phyloP scores from a whole-genome alignment of 2,113 vertebrate genomes.

The Leptodactylus fuscus region DNA sequence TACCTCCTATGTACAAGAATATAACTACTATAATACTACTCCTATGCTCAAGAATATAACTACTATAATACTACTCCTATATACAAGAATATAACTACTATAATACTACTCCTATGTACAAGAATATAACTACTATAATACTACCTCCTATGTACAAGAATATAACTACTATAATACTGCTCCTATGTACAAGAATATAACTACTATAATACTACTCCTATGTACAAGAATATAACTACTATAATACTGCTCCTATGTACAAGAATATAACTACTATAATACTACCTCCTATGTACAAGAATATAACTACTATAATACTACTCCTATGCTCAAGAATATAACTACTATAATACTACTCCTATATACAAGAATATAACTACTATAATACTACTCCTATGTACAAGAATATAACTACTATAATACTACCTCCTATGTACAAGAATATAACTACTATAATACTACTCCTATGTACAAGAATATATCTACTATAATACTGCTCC shows the following conservation, averaged over 20 bases:
- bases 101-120: too few species aligned
- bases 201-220: slow-evolving; percentile 2
- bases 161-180: neutral
- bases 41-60: too few species aligned
- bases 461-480: neutral
- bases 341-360: neutral
- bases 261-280: too few species aligned
- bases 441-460: neutral
- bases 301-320: neutral
- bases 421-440: neutral
- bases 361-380: neutral
- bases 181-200: neutral
- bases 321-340: neutral
- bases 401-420: neutral
- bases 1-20: neutral
- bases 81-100: too few species aligned
- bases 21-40: too few species aligned
- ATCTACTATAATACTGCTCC: neutral
- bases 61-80: too few species aligned
- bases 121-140: too few species aligned
- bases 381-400: neutral
- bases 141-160: too few species aligned
- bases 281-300: too few species aligned
- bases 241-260: neutral
- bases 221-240: neutral